Evolutionary conservation across 2,797 vertebrate genomes (phyloP), one percentile per base, ranked within the genome.

Genomic region (Notamacropus eugenii): DNA sequence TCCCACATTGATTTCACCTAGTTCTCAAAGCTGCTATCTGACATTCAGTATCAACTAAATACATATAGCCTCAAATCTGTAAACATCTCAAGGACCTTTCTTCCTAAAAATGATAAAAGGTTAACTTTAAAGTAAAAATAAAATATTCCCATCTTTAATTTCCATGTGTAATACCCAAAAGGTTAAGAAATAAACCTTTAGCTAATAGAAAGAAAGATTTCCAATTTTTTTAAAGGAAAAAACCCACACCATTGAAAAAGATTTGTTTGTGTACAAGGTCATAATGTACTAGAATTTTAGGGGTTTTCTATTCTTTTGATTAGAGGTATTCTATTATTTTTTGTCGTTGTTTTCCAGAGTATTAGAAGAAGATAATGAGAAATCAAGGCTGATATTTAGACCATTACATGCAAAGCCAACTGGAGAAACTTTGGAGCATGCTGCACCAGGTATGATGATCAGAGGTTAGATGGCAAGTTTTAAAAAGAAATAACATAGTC

Each of bases 351-450:
- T 91, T 90, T 54, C 22, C 4, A 58, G 19, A 22, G n/a, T 31
- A 52, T 95, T 92, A 62, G 91, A 94, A 95, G 90, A 90, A 96
- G 54, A 10, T 91, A 90, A 91, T 90, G 50, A 62, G 91, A 93
- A 94, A 91, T n/a, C 0, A 55, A 6, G 55, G 54, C 58, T 57
- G 9, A 59, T 5, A 29, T 14, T 58, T 54, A 46, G 12, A 13
- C 31, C 2, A 27, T 50, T 22, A 54, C 14, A 10, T 6, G 8
- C 54, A 31, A 34, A 54, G 28, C 5, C 87, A 28, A 55, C 28
- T 0, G 0, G 2, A 57, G 54, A 94, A 92, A 56, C 55, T 40
- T 34, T 27, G 1, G 34, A 74, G 34, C 5, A n/a, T 5, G 14
- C 34, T 74, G 34, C 1, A 74, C 34, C 27, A 74, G 62, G 62